Percentiles rank a stretch among this genome's conserved stretches.
These are phyloP conservation scores for Arenaria interpres DNA, from an alignment of 2,113 vertebrate species.

Conservation along the genomic window DNA sequence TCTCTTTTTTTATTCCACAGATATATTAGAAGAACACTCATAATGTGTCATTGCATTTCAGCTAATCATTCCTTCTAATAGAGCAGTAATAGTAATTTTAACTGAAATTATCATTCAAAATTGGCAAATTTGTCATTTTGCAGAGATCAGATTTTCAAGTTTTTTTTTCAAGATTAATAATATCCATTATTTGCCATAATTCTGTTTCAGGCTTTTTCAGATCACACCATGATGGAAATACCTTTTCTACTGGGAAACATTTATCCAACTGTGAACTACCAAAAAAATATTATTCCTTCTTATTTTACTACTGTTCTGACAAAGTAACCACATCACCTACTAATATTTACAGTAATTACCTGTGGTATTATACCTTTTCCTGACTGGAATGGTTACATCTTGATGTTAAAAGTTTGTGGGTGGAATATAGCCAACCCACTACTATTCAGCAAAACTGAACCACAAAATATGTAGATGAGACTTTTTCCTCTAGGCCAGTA, in stretches of 20 bases:
- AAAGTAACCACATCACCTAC: background rate
- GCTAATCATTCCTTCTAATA: background rate
- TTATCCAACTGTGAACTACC: background rate
- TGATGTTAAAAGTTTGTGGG: background rate
- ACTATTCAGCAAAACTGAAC: background rate
- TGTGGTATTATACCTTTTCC: background rate
- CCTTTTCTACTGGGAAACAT: background rate
- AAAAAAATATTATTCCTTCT: background rate
- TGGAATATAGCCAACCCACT: background rate
- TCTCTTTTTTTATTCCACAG: background rate
- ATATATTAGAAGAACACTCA: background rate
- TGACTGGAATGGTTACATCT: background rate
- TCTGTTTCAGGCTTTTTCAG: background rate
- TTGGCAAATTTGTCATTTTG: background rate
- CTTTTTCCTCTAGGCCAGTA: background rate
- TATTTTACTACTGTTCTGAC: background rate
- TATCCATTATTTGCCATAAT: background rate
- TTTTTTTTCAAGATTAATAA: background rate
- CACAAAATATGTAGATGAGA: background rate
- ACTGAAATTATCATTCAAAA: background rate
- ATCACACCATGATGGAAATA: background rate
- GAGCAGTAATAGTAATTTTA: background rate
- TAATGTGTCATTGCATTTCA: background rate
- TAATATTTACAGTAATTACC: background rate
- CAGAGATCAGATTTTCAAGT: background rate